A percentile compares a stretch with the other conserved stretches of the same genome.
These are phyloP conservation scores for Colletes gigas DNA, from an alignment of 1,140 invertebrate species.

Conservation along the genomic window DNA sequence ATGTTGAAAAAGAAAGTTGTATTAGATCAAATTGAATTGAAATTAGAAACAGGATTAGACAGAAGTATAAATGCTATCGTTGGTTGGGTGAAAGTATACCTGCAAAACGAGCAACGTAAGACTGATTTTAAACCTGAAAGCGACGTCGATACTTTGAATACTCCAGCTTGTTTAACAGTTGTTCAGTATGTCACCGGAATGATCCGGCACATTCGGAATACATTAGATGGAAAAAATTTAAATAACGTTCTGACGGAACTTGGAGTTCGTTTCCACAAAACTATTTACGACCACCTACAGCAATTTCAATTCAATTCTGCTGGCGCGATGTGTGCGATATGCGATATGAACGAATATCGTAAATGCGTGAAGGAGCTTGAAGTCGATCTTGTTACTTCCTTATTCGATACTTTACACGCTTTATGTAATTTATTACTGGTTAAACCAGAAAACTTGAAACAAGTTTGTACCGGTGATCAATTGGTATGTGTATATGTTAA, in stretches of 20 bases:
- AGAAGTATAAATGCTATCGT: slow-evolving; percentile 93
- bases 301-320: slow-evolving; percentile 97
- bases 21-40: slow-evolving; percentile 94
- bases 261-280: slow-evolving; percentile 93
- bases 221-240: slow-evolving; percentile 96
- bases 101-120: slow-evolving; percentile 97
- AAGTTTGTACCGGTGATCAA: slow-evolving; percentile 96
- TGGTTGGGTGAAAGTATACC: slow-evolving; percentile 94
- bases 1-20: slow-evolving; percentile 92
- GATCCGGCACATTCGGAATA: slow-evolving; percentile 90
- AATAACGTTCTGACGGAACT: slow-evolving; percentile 93
- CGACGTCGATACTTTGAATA: slow-evolving; percentile 89
- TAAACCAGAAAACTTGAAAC: slow-evolving; percentile 96
- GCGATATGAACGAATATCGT: slow-evolving; percentile 97
- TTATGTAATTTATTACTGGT: slow-evolving; percentile 97
- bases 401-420: slow-evolving; percentile 97
- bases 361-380: slow-evolving; percentile 90
- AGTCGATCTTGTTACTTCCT: slow-evolving; percentile 88
- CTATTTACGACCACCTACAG: slow-evolving; percentile 97
- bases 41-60: slow-evolving; percentile 95
- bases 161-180: slow-evolving; percentile 92
- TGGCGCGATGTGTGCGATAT: slow-evolving; percentile 98
- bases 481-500: slow-evolving; percentile 84
- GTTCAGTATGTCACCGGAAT: slow-evolving; percentile 91
- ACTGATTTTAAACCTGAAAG: slow-evolving; percentile 97